Evolutionary conservation across 2,797 vertebrate species (phyloP).

Genomic region (Poecile montanus): DNA sequence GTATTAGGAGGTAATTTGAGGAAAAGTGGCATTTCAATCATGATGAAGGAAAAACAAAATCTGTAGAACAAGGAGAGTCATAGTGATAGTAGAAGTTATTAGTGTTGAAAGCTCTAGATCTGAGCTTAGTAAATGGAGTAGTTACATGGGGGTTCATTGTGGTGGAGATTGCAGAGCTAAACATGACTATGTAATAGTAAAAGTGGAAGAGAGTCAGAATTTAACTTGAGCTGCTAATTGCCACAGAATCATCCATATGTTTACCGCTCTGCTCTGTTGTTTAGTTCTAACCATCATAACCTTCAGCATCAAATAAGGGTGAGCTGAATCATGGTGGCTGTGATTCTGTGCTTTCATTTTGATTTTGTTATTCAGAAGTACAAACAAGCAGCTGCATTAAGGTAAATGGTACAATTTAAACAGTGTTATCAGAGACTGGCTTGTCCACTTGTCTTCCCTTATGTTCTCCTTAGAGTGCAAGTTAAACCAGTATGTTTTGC

Average conservation of each 20-base stretch:
- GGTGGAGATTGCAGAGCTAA: not conserved
- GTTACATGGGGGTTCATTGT: not conserved
- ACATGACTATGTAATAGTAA: accelerated
- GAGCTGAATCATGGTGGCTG: not conserved
- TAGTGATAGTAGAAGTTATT: not conserved
- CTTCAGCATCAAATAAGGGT: not conserved
- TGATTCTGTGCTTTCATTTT: not conserved
- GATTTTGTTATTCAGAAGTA: not conserved
- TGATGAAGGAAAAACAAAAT: not conserved
- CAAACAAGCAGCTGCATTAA: not conserved
- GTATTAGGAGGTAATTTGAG: not conserved
- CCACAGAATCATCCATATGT: accelerated
- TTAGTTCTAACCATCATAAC: not conserved
- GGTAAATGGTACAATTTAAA: not conserved
- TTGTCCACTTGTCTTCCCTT: not conserved
- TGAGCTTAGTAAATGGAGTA: not conserved
- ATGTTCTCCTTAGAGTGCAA: not conserved
- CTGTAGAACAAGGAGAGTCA: not conserved
- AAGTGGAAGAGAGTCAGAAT: not conserved
- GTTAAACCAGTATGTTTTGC: not conserved
- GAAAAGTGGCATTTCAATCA: not conserved
- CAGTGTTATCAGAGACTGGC: not conserved
- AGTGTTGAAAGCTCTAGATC: not conserved
- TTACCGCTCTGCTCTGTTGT: not conserved
- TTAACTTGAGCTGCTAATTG: not conserved